Conservation (phyloP, 2,113 vertebrate species). For the Oostethus manadensis region DNA sequence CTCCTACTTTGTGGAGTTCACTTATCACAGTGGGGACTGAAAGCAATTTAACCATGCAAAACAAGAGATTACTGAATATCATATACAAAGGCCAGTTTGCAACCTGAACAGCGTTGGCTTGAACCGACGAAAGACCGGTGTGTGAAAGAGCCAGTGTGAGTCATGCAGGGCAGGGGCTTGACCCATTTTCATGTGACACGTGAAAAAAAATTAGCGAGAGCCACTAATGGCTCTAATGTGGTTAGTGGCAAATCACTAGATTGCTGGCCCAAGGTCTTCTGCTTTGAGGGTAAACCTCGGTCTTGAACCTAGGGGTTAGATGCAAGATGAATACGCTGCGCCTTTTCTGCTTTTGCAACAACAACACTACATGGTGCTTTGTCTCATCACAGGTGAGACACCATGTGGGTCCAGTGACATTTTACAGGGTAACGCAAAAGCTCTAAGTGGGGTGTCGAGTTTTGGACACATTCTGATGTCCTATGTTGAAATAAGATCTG, state of each 20-base stretch:
- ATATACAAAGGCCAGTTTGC: slow-evolving; percentile 24
- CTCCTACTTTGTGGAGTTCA: no score
- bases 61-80: background rate
- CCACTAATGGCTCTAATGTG: slow-evolving; percentile 72
- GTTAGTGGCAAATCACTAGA: slow-evolving; percentile 70
- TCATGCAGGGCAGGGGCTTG: slow-evolving; percentile 58
- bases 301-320: slow-evolving; percentile 43
- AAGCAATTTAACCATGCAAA: slow-evolving; percentile 7
- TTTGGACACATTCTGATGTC: no score
- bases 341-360: slow-evolving; percentile 22
- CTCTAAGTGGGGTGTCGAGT: no score
- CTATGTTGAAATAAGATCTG: no score
- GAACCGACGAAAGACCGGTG: slow-evolving; percentile 32
- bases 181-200: slow-evolving; percentile 71
- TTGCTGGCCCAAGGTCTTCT: slow-evolving; percentile 67
- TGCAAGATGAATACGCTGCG: slow-evolving; percentile 26
- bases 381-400: slow-evolving; percentile 35
- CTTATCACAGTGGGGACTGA: no score
- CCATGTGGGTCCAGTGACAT: slow-evolving; percentile 47
- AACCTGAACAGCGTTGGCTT: slow-evolving; percentile 57
- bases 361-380: slow-evolving; percentile 19
- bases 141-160: slow-evolving; percentile 46
- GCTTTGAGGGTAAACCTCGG: slow-evolving; percentile 55
- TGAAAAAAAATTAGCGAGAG: slow-evolving; percentile 51
- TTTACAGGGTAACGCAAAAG: no score